These are phyloP conservation scores for Camponotus fellah DNA, from an alignment of 2,888 invertebrate species.

Conservation along the genomic window DNA sequence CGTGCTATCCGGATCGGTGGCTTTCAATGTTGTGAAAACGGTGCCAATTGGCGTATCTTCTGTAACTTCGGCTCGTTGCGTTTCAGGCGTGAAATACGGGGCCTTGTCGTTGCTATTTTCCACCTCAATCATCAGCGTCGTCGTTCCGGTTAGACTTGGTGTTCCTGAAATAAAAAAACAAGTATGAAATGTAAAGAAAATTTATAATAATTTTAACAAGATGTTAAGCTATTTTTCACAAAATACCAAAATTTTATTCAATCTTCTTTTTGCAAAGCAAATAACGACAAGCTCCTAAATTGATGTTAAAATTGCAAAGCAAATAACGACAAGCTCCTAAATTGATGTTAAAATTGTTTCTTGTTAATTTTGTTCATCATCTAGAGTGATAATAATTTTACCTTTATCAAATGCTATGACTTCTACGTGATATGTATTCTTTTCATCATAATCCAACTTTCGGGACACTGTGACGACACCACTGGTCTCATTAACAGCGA, in stretches of 20 bases:
- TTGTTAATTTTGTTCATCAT: background rate
- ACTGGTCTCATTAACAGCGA: slow-evolving; percentile 91
- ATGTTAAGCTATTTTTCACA: background rate
- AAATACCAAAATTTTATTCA: background rate
- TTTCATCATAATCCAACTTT: slow-evolving; percentile 93
- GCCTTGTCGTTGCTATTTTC: slow-evolving; percentile 95
- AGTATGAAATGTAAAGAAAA: background rate
- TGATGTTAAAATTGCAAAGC: background rate
- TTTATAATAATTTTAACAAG: background rate
- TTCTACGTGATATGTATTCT: slow-evolving; percentile 93
- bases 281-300: background rate
- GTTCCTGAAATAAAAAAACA: slow-evolving; percentile 87
- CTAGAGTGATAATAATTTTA: slow-evolving; percentile 69
- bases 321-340: background rate
- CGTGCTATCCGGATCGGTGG: slow-evolving; percentile 93
- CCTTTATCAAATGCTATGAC: slow-evolving; percentile 94
- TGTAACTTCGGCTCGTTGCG: slow-evolving; percentile 93
- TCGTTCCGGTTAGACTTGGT: slow-evolving; percentile 93
- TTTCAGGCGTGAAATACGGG: slow-evolving; percentile 93
- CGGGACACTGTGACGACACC: slow-evolving; percentile 93
- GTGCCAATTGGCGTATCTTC: slow-evolving; percentile 93
- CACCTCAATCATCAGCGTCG: slow-evolving; percentile 92
- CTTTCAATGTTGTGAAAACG: slow-evolving; percentile 90
- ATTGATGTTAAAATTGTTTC: background rate
- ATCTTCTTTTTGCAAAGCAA: no score